Evolutionary conservation across 2,888 invertebrate species (phyloP).

Genomic region (Drosophila flavopinicola): DNA sequence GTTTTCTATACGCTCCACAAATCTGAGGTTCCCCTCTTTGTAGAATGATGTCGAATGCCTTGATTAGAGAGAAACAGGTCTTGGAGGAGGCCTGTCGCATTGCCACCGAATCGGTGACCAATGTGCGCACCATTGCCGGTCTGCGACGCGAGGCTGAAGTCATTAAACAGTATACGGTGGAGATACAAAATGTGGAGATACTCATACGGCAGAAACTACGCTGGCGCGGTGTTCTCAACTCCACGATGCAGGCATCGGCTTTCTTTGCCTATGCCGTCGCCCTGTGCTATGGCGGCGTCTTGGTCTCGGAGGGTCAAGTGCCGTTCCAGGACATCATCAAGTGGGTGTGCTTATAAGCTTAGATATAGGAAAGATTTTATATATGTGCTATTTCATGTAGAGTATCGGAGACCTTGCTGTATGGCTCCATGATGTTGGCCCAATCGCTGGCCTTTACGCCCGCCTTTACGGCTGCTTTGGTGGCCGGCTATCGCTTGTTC

Average conservation of each 20-base stretch:
- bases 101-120: constrained; percentile 90
- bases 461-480: constrained; percentile 90
- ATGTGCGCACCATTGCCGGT: constrained; percentile 89
- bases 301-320: constrained; percentile 87
- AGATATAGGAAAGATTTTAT: not conserved
- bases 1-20: not conserved
- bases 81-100: constrained; percentile 89
- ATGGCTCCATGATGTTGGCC: constrained; percentile 92
- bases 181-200: constrained; percentile 85
- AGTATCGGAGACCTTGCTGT: constrained; percentile 91
- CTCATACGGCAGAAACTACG: constrained; percentile 86
- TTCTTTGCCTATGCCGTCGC: constrained; percentile 90
- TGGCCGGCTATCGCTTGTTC: constrained; percentile 89
- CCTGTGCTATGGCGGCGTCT: constrained; percentile 89
- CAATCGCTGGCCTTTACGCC: constrained; percentile 92
- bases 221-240: constrained; percentile 89
- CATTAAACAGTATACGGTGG: constrained; percentile 86
- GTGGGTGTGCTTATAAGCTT: constrained; percentile 78
- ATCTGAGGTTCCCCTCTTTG: not conserved
- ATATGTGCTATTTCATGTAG: constrained; percentile 78
- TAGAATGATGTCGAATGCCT: constrained; percentile 87
- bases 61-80: constrained; percentile 87
- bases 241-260: constrained; percentile 89
- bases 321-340: constrained; percentile 89
- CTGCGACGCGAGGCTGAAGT: constrained; percentile 88